phyloP scores from a whole-genome alignment of 2,797 vertebrate genomes.

The Anomalospiza imberbis region DNA sequence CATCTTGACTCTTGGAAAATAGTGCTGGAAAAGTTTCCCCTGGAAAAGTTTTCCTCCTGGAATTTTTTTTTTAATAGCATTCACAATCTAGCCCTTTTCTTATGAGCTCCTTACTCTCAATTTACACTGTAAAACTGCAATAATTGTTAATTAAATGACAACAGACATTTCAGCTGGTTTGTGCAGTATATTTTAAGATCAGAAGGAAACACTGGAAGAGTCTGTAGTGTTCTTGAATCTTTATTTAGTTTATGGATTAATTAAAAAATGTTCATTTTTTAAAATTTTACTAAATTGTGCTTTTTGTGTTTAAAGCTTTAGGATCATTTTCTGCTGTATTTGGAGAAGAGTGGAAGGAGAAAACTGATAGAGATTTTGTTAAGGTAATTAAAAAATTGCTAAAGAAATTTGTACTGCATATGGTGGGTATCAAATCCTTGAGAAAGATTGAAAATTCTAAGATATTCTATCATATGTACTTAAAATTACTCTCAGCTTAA shows the following conservation, averaged over 20 bases:
- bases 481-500: not conserved
- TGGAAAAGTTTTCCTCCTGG: not conserved
- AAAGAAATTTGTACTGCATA: not conserved
- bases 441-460: not conserved
- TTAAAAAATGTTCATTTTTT: conserved; percentile 13
- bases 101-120: not conserved
- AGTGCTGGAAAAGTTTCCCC: not conserved
- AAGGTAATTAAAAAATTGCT: conserved; percentile 82
- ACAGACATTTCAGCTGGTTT: not conserved
- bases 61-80: not conserved
- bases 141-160: not conserved
- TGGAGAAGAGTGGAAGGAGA: conserved; percentile 97
- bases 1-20: not conserved
- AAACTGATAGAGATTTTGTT: conserved; percentile 95
- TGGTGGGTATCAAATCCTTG: not conserved
- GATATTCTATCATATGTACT: not conserved
- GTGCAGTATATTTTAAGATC: not conserved
- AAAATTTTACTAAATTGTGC: conserved; percentile 41
- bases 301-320: conserved; percentile 83
- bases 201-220: not conserved
- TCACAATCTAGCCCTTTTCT: not conserved
- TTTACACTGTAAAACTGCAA: not conserved
- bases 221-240: not conserved
- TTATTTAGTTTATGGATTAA: conserved; percentile 15
- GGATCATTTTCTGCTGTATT: conserved; percentile 97